phyloP scores from a whole-genome alignment of 2,888 invertebrate species.

The Noctua janthe region DNA sequence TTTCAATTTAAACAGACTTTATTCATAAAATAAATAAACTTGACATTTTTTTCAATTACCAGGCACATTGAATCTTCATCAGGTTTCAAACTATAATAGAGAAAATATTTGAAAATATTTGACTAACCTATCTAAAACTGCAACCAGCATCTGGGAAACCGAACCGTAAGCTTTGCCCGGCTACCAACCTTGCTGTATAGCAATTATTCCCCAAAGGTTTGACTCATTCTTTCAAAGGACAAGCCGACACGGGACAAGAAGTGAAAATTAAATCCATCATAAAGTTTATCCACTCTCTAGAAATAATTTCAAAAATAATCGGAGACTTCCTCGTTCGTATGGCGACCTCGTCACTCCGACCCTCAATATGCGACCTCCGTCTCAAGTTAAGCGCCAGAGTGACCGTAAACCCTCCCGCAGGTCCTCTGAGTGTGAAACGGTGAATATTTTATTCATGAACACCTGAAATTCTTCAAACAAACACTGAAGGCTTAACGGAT shows the following conservation, averaged over 20 bases:
- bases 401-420: slow-evolving; percentile 63
- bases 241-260: background rate
- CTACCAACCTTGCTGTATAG: background rate
- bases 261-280: background rate
- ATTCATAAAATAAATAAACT: background rate
- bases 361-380: slow-evolving; percentile 60
- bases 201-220: background rate
- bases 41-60: background rate
- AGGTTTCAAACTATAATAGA: background rate
- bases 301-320: slow-evolving; percentile 2
- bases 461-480: slow-evolving; percentile 70
- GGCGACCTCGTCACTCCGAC: slow-evolving; percentile 22
- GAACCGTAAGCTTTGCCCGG: background rate
- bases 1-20: background rate
- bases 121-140: background rate
- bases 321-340: background rate
- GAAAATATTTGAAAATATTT: background rate
- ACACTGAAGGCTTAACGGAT: slow-evolving; percentile 31
- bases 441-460: slow-evolving; percentile 79
- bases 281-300: background rate
- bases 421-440: slow-evolving; percentile 68
- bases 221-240: background rate
- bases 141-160: background rate
- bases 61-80: background rate
- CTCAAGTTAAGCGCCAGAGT: slow-evolving; percentile 63